These are phyloP conservation scores for Scolanthus callimorphus DNA, from an alignment of 92 coral and sea anemone genomes.

Conservation along the genomic window DNA sequence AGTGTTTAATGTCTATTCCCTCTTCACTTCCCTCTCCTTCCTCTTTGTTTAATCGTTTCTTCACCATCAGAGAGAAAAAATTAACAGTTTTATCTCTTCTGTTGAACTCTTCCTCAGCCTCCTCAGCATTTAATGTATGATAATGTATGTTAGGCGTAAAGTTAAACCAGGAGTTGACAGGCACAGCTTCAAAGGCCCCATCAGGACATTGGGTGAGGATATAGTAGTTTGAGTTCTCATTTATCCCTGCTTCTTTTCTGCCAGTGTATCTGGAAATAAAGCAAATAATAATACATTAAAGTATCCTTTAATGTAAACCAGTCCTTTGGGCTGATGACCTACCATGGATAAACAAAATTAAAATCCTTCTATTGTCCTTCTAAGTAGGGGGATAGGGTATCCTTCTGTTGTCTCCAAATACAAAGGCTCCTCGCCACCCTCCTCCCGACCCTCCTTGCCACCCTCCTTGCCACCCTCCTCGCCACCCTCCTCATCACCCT, in stretches of 20 bases:
- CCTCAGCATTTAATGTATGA: conserved; percentile 87
- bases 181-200: conserved; percentile 96
- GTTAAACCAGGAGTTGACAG: conserved; percentile 84
- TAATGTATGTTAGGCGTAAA: conserved; percentile 91
- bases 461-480: too few species aligned
- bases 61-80: conserved; percentile 90
- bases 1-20: neutral
- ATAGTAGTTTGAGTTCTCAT: conserved; percentile 89
- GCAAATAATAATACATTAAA: too few species aligned
- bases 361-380: too few species aligned
- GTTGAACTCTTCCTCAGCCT: conserved; percentile 91
- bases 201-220: conserved; percentile 88
- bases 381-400: too few species aligned
- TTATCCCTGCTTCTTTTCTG: conserved; percentile 85
- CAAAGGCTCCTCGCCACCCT: too few species aligned
- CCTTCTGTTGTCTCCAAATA: too few species aligned
- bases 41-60: conserved; percentile 78
- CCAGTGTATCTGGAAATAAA: conserved; percentile 88
- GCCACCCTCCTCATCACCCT: too few species aligned
- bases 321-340: too few species aligned
- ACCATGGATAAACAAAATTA: too few species aligned
- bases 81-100: conserved; percentile 85
- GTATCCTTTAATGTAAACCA: neutral
- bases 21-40: conserved; percentile 59
- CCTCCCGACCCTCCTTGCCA: too few species aligned